Evolutionary conservation across 2,113 vertebrate genomes (phyloP).

Genomic region (Tupaia tana): DNA sequence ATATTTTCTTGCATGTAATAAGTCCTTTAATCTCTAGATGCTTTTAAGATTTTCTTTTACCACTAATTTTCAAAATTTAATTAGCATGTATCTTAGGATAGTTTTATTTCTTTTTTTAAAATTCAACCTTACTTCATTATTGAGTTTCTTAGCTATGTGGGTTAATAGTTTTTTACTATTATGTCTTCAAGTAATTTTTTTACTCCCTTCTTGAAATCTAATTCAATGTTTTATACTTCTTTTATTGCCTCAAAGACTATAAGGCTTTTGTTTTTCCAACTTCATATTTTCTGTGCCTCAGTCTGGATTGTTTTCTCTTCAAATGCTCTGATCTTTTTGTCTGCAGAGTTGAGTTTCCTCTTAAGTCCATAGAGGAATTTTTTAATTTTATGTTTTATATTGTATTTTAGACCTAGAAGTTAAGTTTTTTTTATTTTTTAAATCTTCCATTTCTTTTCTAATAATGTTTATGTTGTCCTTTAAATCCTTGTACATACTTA

Average conservation of each 20-base stretch:
- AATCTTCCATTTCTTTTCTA: background rate
- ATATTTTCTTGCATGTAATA: background rate
- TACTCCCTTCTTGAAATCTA: background rate
- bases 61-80: background rate
- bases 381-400: constrained; percentile 16
- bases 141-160: background rate
- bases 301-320: background rate
- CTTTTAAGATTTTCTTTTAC: background rate
- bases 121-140: background rate
- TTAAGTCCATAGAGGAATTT: background rate
- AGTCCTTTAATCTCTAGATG: background rate
- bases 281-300: background rate
- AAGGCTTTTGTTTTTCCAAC: background rate
- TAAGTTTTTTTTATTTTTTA: background rate
- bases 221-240: background rate
- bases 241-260: background rate
- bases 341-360: background rate
- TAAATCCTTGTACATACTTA: background rate
- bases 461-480: background rate
- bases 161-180: background rate
- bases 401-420: background rate
- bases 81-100: background rate
- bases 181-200: background rate
- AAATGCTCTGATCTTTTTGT: background rate
- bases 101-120: background rate